Evolutionary conservation across 2,888 invertebrate species (phyloP), one percentile per base, ranked within the genome.

Genomic region (Pristionchus arcanus): DNA sequence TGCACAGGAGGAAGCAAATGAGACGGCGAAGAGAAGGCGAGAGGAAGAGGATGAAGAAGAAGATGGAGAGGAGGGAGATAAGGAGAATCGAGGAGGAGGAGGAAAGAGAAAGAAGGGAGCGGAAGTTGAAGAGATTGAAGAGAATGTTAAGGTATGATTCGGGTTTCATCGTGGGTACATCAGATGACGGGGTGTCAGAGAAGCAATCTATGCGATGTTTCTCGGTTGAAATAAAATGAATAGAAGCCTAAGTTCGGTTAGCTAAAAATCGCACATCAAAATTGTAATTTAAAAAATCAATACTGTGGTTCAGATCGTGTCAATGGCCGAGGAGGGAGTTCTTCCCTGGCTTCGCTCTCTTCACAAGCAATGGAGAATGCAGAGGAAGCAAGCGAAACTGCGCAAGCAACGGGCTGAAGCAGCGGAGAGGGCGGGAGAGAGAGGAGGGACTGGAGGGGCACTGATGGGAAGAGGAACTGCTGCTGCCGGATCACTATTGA

Each of bases 331-430:
- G 3, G 92, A 94, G 83, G 94, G 94, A 7, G 94, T 94, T 89
- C 90, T 91, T 42, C 92, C 91, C 71, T 94, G 94, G 94, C 90
- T 94, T n/a, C 71, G 87, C 34, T 93, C 91, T 84, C 83, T 94
- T 42, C 94, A 94, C 86, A 90, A 91, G 83, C 92, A 93, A 83
- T 93, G 93, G 94, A 90, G 81, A 63, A 83, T 91, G 37, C 93
- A 93, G 84, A 37, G 89, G 42, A 87, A 90, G n/a, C 71, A 88
- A 74, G 87, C 66, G 37, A 90, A 90, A 49, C 66, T 83, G 59
- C 77, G 88, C n/a, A 90, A 83, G 53, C 81, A 37, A 77, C n/a
- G 71, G 90, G 55, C 91, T 87, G 77, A 91, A 90, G 19, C 89
- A 90, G 71, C 91, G 91, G 83, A 74, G 42, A 7, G 90, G 86